Conservation (phyloP, 2,797 vertebrate genomes). For the Manis javanica region DNA sequence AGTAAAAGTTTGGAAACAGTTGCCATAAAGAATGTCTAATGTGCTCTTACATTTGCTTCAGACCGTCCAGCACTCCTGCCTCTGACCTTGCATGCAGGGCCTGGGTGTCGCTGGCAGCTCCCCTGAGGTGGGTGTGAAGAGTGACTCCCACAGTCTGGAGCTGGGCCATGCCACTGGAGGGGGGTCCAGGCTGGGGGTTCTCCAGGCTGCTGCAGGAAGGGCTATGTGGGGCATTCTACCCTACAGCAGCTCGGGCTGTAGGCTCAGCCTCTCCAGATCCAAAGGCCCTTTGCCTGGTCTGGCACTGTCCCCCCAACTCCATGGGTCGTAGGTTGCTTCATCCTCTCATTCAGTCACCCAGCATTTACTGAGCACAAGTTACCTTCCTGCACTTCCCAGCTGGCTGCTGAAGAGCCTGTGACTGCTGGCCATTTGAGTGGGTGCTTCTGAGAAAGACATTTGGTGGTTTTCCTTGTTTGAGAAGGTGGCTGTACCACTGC, state of each 20-base stretch:
- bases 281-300: not conserved
- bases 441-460: not conserved
- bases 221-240: not conserved
- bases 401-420: not conserved
- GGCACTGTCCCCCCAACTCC: not conserved
- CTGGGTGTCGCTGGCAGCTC: not conserved
- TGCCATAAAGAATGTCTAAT: not conserved
- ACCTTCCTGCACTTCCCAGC: not conserved
- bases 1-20: not conserved
- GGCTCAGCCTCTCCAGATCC: not conserved
- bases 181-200: not conserved
- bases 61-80: too few species aligned
- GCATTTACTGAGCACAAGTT: not conserved
- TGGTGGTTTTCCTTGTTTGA: not conserved
- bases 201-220: not conserved
- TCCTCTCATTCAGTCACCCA: not conserved
- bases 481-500: accelerated
- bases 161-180: accelerated
- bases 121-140: not conserved
- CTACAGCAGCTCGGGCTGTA: not conserved
- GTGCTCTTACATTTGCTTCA: not conserved
- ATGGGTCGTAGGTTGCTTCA: not conserved
- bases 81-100: not conserved
- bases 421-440: not conserved
- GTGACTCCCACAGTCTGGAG: not conserved